These are phyloP conservation scores for Lissocephala sabroskyi DNA, from an alignment of 2,888 invertebrate species.

Conservation along the genomic window DNA sequence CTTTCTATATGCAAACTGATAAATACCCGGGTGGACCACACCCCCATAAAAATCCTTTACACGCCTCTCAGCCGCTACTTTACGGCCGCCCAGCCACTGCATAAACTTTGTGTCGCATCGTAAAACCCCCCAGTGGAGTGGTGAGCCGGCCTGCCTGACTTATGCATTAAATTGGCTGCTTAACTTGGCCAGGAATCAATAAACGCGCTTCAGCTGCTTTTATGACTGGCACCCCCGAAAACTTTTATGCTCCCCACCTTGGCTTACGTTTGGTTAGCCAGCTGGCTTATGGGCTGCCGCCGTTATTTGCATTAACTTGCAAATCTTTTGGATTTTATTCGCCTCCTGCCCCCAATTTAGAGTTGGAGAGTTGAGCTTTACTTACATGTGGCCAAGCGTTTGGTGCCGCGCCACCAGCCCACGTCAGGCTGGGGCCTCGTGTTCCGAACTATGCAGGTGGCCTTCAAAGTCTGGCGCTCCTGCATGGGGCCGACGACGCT, in stretches of 20 bases:
- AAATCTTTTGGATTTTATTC: too few species aligned
- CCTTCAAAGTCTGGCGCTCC: conserved; percentile 69
- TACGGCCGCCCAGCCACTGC: conserved; percentile 42
- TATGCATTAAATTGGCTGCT: conserved; percentile 51
- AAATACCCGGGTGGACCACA: conserved; percentile 17
- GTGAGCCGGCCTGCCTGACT: conserved; percentile 14
- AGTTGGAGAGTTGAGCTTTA: too few species aligned
- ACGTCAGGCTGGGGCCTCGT: conserved; percentile 90
- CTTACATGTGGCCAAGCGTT: conserved; percentile 75
- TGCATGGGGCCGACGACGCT: conserved; percentile 71
- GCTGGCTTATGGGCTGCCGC: too few species aligned
- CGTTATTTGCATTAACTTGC: too few species aligned
- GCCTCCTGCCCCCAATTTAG: too few species aligned
- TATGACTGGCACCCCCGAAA: conserved; percentile 28
- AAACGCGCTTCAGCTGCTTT: conserved; percentile 49
- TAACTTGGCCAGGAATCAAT: conserved; percentile 38
- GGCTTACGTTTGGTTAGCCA: conserved; percentile 12
- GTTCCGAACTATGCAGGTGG: conserved; percentile 76
- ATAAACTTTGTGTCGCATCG: conserved; percentile 54
- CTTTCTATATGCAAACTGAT: conserved; percentile 29
- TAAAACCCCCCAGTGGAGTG: conserved; percentile 25
- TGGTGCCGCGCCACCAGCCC: conserved; percentile 86
- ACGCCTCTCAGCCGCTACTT: conserved; percentile 19
- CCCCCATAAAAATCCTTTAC: conserved; percentile 1
- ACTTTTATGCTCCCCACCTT: conserved; percentile 29